These are phyloP conservation scores for Drosophila pachea DNA, from an alignment of 1,140 invertebrate species.

Conservation along the genomic window DNA sequence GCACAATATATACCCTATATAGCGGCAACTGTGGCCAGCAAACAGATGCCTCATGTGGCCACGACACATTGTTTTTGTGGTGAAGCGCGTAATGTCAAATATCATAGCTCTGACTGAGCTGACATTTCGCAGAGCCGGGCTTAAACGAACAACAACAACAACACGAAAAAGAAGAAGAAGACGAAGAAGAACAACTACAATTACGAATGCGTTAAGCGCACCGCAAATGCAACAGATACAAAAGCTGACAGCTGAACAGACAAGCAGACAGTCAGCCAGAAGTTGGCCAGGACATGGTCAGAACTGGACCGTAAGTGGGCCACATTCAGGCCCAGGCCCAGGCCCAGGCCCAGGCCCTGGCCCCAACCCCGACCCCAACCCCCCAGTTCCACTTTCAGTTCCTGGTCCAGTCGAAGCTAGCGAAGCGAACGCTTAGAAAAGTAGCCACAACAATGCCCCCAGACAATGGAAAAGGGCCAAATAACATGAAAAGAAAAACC, in stretches of 20 bases:
- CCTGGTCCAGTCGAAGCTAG: slow-evolving; percentile 6
- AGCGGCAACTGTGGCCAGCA: no score
- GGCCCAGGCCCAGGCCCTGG: no score
- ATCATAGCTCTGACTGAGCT: neutral
- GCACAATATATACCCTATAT: no score
- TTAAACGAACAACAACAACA: neutral
- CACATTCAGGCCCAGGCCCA: slow-evolving; percentile 3
- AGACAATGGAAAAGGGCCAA: slow-evolving; percentile 26
- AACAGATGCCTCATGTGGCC: no score
- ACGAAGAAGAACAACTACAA: slow-evolving; percentile 10
- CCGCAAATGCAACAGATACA: slow-evolving; percentile 48
- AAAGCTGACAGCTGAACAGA: slow-evolving; percentile 22
- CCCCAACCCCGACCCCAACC: neutral
- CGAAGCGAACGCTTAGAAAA: slow-evolving; percentile 24
- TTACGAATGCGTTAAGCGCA: slow-evolving; percentile 27
- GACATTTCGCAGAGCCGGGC: neutral
- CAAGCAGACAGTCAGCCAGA: slow-evolving; percentile 4
- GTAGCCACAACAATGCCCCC: slow-evolving; percentile 20
- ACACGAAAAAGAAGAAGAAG: no score
- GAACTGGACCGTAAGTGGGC: slow-evolving; percentile 6
- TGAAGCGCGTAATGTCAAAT: slow-evolving; percentile 4
- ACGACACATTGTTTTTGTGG: no score
- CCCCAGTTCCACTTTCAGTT: neutral
- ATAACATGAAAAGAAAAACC: slow-evolving; percentile 9
- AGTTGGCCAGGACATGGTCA: slow-evolving; percentile 1